A percentile compares a stretch with the other conserved stretches of the same genome.
These are phyloP conservation scores for Saguinus imperator DNA, from an alignment of 2,113 vertebrate genomes.

Conservation along the genomic window DNA sequence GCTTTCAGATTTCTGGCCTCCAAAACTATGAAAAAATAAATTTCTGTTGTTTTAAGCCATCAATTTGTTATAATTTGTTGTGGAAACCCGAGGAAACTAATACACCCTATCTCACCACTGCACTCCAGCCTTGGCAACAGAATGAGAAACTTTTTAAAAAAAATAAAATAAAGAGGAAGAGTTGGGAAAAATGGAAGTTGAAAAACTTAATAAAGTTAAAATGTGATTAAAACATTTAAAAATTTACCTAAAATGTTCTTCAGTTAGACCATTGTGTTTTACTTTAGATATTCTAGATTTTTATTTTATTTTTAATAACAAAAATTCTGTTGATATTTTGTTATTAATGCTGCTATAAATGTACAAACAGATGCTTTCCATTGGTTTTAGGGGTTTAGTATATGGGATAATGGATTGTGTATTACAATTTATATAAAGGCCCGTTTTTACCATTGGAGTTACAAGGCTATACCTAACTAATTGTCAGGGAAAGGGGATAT, in stretches of 20 bases:
- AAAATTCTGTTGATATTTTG: neutral
- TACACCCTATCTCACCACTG: neutral
- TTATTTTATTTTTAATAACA: neutral
- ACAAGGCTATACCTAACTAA: neutral
- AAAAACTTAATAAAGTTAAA: neutral
- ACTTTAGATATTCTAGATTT: conserved; percentile 14
- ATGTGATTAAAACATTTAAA: neutral
- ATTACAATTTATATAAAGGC: neutral
- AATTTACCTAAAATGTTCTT: neutral
- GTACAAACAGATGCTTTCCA: neutral
- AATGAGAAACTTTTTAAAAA: too few species aligned
- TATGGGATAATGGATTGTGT: neutral
- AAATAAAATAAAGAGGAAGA: neutral
- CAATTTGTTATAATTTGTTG: neutral
- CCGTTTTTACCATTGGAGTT: neutral
- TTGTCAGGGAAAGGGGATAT: neutral
- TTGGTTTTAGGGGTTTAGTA: neutral
- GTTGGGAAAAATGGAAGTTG: neutral
- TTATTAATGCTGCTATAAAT: neutral
- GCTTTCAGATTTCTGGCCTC: neutral
- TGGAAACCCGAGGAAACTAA: neutral
- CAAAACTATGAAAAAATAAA: neutral
- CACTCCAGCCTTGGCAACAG: too few species aligned
- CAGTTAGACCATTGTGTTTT: neutral
- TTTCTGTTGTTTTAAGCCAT: neutral